phyloP scores from a whole-genome alignment of 2,113 vertebrate species.

The Ptilonorhynchus violaceus region DNA sequence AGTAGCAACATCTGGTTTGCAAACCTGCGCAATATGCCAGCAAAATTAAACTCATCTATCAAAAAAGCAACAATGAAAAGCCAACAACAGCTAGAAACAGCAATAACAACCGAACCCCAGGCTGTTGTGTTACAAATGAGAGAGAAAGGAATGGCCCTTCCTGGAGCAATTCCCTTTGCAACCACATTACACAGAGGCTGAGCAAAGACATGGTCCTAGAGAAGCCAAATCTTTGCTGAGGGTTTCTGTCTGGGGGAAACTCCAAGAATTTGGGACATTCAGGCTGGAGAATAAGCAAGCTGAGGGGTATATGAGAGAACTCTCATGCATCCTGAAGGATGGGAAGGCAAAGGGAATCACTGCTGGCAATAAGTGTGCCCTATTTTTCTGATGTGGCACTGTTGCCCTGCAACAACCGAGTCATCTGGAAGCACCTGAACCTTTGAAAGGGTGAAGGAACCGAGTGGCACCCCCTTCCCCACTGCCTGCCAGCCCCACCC shows the following conservation, averaged over 20 bases:
- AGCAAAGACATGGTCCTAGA: neutral
- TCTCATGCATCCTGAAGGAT: accelerated
- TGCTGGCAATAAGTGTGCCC: neutral
- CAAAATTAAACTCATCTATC: slow-evolving; percentile 61
- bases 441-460: neutral
- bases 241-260: neutral
- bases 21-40: slow-evolving; percentile 17
- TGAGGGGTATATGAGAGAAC: neutral
- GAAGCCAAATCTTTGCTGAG: neutral
- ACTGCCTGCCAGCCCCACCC: accelerated
- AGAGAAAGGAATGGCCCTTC: neutral
- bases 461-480: neutral
- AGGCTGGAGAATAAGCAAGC: neutral
- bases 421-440: neutral
- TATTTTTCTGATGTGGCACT: neutral
- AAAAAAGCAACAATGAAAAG: slow-evolving; percentile 5
- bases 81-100: neutral
- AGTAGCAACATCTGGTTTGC: slow-evolving; percentile 23
- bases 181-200: accelerated
- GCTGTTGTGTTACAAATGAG: slow-evolving; percentile 3
- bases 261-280: neutral
- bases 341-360: neutral
- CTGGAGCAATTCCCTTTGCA: neutral
- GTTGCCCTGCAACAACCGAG: neutral
- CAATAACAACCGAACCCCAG: slow-evolving; percentile 47